Conservation (phyloP, 1,140 invertebrate genomes). For the Oncopeltus fasciatus region DNA sequence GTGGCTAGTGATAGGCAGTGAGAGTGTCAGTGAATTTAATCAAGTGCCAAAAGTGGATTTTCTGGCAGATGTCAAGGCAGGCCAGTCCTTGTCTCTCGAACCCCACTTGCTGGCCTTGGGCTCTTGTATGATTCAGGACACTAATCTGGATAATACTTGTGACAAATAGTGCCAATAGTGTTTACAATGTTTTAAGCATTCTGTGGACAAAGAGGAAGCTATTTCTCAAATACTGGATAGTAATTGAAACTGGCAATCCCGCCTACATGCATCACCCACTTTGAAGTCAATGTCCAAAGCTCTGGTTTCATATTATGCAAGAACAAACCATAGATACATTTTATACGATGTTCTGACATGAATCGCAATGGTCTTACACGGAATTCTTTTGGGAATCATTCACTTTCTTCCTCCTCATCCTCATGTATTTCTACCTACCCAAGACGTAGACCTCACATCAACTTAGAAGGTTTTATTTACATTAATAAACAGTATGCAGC, state of each 20-base stretch:
- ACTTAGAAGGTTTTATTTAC: conserved; percentile 11
- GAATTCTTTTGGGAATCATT: conserved; percentile 7
- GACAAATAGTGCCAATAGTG: too few relatives aligned
- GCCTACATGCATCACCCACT: too few relatives aligned
- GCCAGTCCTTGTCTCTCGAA: neutral
- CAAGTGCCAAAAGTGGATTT: neutral
- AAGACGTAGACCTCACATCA: conserved; percentile 2
- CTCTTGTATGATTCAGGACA: too few relatives aligned
- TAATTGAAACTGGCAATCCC: too few relatives aligned
- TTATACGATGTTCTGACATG: conserved; percentile 4
- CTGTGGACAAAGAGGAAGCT: too few relatives aligned
- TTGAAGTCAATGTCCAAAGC: too few relatives aligned
- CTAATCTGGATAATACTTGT: too few relatives aligned
- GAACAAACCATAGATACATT: too few relatives aligned
- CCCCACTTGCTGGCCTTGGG: neutral
- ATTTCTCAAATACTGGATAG: too few relatives aligned
- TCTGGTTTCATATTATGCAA: too few relatives aligned
- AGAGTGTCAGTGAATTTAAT: neutral
- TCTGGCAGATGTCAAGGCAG: neutral
- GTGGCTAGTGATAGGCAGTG: neutral
- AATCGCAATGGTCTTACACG: conserved; percentile 6
- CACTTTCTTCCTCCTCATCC: conserved; percentile 3
- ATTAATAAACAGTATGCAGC: too few relatives aligned
- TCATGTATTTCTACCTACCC: conserved; percentile 8
- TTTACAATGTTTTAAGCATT: too few relatives aligned